Base-by-base conservation (phyloP, 2,797 vertebrate species). In the Megalops cyprinoides region DNA sequence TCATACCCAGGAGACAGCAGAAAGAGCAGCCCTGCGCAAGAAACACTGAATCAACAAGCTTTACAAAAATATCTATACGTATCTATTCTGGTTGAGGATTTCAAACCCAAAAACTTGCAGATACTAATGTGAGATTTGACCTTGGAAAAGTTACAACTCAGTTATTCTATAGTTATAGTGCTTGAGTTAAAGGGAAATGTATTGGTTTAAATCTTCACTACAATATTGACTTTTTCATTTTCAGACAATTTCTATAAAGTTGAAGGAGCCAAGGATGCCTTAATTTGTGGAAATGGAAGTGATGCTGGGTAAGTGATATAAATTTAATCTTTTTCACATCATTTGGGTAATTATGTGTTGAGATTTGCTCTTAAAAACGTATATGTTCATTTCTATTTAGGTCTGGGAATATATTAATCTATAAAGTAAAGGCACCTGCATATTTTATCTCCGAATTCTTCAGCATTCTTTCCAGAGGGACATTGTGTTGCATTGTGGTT, bases 211-310 rank as follows among this genome's bases (percentile, higher is more conserved):
- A 25, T 77, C 9, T 28, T 34, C 44, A 51, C 49, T 23, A 25
- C 74, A 76, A 73, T 44, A 18, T 44, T 53, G 15, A 31, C 48
- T 80, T 53, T 87, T 69, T 81, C 90, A 78, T 91, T 92, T 93
- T 10, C 86, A 99, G 97, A 93, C n/a, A 99, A 99, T 87, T 96
- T 94, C 90, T 96, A 95, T 87, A 94, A 96, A 83, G 95, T 96
- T 89, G 96, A 97, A 0, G 98, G 97, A 82, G 95, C 96, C 56
- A 95, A 95, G 14, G 97, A 98, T 3, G 94, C 96, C 51, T 90
- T 98, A 81, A 94, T 99, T 85, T 99, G 98, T 8, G 98, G 97
- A 76, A 95, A 96, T 84, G 95, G 96, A 90, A 94, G 90, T 48
- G 98, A 98, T 28, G 96, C 97, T n/a, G 98, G 97, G 98, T 99